Conservation (phyloP, 2,797 vertebrate species). For the Siniperca undulata region DNA sequence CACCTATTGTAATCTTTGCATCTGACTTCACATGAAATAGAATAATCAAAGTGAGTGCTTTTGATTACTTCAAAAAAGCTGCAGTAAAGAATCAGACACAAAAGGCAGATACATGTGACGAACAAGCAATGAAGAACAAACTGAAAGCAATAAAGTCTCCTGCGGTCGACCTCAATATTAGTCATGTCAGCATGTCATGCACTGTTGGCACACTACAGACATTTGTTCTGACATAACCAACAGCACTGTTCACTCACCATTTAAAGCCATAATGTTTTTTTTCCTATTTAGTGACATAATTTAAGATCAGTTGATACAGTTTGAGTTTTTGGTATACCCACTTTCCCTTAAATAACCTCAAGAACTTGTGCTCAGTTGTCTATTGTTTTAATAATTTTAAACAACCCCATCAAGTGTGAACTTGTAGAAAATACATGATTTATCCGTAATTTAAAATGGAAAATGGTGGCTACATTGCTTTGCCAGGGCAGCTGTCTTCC, state of each 20-base stretch:
- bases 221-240: not conserved
- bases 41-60: constrained; percentile 4
- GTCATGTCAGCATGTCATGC: not conserved
- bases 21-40: constrained; percentile 1
- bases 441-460: not conserved
- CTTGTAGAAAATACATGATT: not conserved
- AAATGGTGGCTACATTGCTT: not conserved
- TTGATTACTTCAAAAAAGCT: not conserved
- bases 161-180: not conserved
- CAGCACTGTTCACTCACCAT: not conserved
- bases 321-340: not conserved
- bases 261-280: not conserved
- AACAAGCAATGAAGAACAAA: not conserved
- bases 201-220: not conserved
- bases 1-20: not conserved
- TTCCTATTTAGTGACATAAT: not conserved
- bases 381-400: not conserved
- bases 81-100: not conserved
- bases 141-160: not conserved
- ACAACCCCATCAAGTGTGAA: not conserved
- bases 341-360: not conserved
- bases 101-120: not conserved
- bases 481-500: not conserved
- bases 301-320: not conserved
- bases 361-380: not conserved